Percentiles rank a stretch among this genome's conserved stretches.
phyloP scores from a whole-genome alignment of 92 coral and sea anemone genomes.

The Parazoanthus darwini region DNA sequence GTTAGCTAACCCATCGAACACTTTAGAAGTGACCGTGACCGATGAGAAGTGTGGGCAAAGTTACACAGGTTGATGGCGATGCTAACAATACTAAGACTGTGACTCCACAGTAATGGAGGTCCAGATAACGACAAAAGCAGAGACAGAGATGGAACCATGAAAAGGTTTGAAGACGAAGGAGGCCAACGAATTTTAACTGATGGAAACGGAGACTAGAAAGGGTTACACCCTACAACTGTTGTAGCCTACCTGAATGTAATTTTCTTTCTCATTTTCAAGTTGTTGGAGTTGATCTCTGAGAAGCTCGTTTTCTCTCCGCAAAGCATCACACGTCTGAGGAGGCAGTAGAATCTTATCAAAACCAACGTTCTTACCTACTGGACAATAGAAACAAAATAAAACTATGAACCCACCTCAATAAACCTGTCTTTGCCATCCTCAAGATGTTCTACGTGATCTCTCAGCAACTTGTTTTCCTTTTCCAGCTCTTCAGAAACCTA shows the following conservation, averaged over 20 bases:
- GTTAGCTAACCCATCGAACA: too few species aligned
- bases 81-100: neutral
- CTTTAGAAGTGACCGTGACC: neutral
- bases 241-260: neutral
- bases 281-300: slow-evolving; percentile 27
- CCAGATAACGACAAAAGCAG: neutral
- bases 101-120: neutral
- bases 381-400: neutral
- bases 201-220: neutral
- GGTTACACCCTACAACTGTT: neutral
- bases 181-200: neutral
- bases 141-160: neutral
- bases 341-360: neutral
- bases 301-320: slow-evolving; percentile 35
- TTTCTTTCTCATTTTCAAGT: slow-evolving; percentile 33
- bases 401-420: slow-evolving; percentile 20
- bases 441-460: slow-evolving; percentile 31
- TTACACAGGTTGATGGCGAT: neutral
- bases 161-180: neutral
- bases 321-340: slow-evolving; percentile 35
- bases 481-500: slow-evolving; percentile 31
- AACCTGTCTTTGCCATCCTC: slow-evolving; percentile 40
- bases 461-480: slow-evolving; percentile 24
- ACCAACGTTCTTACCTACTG: neutral
- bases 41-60: neutral